These are phyloP conservation scores for Onthophagus taurus DNA, from an alignment of 1,140 invertebrate genomes.

Conservation along the genomic window DNA sequence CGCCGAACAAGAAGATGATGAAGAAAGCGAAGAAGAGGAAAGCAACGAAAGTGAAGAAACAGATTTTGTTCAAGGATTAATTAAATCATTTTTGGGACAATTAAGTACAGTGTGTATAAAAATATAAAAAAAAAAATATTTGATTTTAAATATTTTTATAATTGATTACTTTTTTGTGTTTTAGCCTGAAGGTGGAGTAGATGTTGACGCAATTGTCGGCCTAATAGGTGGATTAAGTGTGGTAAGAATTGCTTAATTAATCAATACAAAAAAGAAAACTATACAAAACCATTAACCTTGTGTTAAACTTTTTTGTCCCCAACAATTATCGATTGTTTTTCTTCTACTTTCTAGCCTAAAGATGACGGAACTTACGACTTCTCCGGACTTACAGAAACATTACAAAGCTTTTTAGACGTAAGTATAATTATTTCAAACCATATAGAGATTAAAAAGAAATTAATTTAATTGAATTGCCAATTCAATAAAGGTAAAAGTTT, in stretches of 20 bases:
- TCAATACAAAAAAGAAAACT: not conserved
- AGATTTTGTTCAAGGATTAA: no score
- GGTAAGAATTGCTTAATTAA: not conserved
- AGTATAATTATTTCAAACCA: no score
- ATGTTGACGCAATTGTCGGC: constrained; percentile 11
- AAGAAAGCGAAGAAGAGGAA: no score
- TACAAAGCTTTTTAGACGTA: constrained; percentile 8
- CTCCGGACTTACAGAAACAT: constrained; percentile 4
- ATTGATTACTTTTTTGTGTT: constrained; percentile 1
- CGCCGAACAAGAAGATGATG: no score
- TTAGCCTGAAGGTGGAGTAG: constrained; percentile 11
- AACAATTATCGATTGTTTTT: not conserved
- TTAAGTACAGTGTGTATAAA: no score
- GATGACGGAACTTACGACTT: constrained; percentile 10
- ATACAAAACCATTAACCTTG: not conserved
- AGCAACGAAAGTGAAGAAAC: no score
- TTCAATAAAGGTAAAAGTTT: no score
- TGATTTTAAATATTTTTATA: no score
- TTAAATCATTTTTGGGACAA: no score
- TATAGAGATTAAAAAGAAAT: no score
- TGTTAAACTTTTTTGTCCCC: not conserved
- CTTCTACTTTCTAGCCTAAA: not conserved
- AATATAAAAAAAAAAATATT: no score
- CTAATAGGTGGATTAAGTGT: constrained; percentile 10
- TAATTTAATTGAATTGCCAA: no score